Evolutionary conservation across 2,888 invertebrate genomes (phyloP), one percentile per base, ranked within the genome.

Genomic region (Pachliopta kotzebuea): DNA sequence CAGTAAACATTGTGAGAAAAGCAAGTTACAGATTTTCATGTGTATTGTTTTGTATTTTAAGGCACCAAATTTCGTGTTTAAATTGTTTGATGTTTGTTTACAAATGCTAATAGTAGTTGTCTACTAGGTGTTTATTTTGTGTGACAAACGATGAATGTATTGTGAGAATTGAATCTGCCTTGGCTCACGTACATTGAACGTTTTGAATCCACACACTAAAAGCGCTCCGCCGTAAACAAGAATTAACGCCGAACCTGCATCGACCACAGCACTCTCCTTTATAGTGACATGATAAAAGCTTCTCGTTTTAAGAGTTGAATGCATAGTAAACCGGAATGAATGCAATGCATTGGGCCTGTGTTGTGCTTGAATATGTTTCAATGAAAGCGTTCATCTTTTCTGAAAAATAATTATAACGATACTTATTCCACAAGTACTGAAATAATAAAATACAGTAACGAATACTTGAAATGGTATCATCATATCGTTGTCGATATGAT

Each of bases 191-290:
- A 77, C 70, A 70, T 72, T 65, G 67, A 67, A 60, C 73, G 79
- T 79, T 81, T 79, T 76, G 79, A 81, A 83, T 84, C 85, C 75
- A 71, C 77, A 80, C 84, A 86, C 86, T 89, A 90, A 90, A 90
- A 90, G 86, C 88, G 85, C 84, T 79, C 85, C 83, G 88, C 83
- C 85, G 88, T 90, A 90, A 90, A 89, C 86, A 86, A 88, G 88
- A 86, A 88, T 90, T 88, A 89, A 84, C 80, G 83, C 84, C 84
- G 81, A 86, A 88, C 86, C 84, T 84, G 86, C 85, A 86, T 83
- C 81, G 84, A 85, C 83, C 82, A 76, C 78, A 83, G 87, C 88
- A 88, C 87, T 89, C 86, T 81, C 83, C 85, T 88, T 87, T 88
- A 88, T 85, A 79, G 84, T 78, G 84, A 83, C 81, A 81, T 81